Evolutionary conservation across 2,113 vertebrate species (phyloP).

Genomic region (Poicephalus meyeri): DNA sequence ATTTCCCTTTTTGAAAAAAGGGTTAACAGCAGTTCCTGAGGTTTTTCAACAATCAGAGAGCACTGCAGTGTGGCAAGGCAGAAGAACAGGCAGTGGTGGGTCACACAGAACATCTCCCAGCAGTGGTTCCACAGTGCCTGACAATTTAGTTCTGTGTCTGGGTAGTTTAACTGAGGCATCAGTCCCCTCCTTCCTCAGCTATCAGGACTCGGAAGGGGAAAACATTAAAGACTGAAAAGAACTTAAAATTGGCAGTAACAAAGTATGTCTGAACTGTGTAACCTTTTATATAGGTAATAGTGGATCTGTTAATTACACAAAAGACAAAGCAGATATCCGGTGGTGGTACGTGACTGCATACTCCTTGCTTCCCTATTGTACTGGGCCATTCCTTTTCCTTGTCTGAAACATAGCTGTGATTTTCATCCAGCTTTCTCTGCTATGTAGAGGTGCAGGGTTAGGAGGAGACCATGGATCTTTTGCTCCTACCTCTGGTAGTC

Average conservation of each 20-base stretch:
- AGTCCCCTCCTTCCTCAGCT: background rate
- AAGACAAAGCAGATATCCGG: background rate
- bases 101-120: background rate
- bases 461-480: background rate
- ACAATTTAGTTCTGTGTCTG: background rate
- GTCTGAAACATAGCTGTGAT: background rate
- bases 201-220: background rate
- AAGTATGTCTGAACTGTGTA: background rate
- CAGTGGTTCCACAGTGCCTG: background rate
- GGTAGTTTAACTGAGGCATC: background rate
- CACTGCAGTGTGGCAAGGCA: background rate
- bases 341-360: accelerated
- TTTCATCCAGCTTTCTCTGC: background rate
- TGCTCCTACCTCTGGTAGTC: background rate
- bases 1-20: background rate
- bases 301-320: background rate
- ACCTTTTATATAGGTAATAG: background rate
- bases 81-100: background rate
- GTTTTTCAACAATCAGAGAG: background rate
- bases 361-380: background rate
- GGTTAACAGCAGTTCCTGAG: background rate
- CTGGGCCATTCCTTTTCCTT: background rate
- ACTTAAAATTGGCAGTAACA: background rate
- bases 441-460: background rate
- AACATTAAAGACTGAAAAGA: background rate